Evolutionary conservation across 2,797 vertebrate genomes (phyloP).

Genomic region (Gobio occitaniae): DNA sequence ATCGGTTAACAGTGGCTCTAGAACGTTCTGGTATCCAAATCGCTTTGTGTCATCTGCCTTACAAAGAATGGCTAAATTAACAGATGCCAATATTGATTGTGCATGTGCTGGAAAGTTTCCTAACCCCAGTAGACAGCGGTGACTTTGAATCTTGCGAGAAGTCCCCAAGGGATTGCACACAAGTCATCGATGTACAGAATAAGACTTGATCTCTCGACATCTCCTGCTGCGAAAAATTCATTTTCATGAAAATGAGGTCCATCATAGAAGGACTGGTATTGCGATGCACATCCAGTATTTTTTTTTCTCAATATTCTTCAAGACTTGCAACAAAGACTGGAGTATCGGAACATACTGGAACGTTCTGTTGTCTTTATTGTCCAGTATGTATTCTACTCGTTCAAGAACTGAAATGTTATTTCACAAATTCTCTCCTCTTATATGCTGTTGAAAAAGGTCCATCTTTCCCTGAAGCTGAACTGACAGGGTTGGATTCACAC

Average conservation of each 20-base stretch:
- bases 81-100: not conserved
- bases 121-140: not conserved
- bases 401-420: not conserved
- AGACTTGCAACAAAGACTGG: no score
- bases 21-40: conserved; percentile 1
- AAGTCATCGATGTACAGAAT: not conserved
- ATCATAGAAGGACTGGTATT: not conserved
- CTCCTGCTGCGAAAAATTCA: not conserved
- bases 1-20: not conserved
- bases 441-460: no score
- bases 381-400: not conserved
- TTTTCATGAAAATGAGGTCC: not conserved
- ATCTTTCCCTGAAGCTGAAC: no score
- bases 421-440: no score
- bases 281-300: not conserved
- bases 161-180: not conserved
- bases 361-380: not conserved
- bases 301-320: not conserved
- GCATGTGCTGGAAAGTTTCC: no score
- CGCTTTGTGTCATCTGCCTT: not conserved
- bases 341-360: no score
- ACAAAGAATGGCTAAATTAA: not conserved
- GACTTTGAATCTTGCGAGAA: not conserved
- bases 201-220: not conserved
- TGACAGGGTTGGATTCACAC: no score